These are phyloP conservation scores for Drosophila kurseongensis DNA, from an alignment of 1,140 invertebrate genomes.

Conservation along the genomic window DNA sequence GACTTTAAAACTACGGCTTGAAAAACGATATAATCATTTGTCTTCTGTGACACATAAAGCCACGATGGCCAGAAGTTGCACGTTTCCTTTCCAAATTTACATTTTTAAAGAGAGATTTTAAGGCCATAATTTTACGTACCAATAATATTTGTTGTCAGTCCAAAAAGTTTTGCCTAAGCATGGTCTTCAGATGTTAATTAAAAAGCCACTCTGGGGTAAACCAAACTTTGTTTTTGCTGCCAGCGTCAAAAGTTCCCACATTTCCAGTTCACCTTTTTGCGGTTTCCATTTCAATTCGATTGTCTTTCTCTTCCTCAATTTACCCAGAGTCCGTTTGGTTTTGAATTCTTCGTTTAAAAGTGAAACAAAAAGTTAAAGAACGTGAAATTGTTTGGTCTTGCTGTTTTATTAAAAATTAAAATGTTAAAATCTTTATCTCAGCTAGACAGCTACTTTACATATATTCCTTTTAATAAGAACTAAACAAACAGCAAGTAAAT, in stretches of 20 bases:
- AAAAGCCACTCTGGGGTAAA: background rate
- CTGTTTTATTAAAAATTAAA: too few species aligned
- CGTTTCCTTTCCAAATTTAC: too few species aligned
- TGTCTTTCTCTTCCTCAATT: background rate
- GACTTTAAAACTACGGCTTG: too few species aligned
- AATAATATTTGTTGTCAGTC: too few species aligned
- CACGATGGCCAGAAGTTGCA: too few species aligned
- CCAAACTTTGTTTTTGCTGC: background rate
- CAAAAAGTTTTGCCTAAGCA: background rate
- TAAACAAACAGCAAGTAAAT: too few species aligned
- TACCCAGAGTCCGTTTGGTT: background rate
- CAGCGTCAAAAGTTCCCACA: background rate
- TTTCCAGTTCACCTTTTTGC: background rate
- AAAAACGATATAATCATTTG: background rate
- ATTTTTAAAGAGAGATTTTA: background rate
- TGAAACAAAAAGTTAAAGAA: too few species aligned
- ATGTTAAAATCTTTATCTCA: too few species aligned
- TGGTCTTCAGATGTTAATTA: background rate
- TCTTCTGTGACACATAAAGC: background rate
- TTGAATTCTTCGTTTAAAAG: background rate
- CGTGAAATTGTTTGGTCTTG: too few species aligned
- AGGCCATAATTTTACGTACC: too few species aligned
- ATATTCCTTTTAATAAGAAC: too few species aligned
- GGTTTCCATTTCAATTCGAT: constrained; percentile 4
- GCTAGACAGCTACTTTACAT: too few species aligned